phyloP scores from a whole-genome alignment of 2,888 invertebrate species.

The Drosophila colorata region DNA sequence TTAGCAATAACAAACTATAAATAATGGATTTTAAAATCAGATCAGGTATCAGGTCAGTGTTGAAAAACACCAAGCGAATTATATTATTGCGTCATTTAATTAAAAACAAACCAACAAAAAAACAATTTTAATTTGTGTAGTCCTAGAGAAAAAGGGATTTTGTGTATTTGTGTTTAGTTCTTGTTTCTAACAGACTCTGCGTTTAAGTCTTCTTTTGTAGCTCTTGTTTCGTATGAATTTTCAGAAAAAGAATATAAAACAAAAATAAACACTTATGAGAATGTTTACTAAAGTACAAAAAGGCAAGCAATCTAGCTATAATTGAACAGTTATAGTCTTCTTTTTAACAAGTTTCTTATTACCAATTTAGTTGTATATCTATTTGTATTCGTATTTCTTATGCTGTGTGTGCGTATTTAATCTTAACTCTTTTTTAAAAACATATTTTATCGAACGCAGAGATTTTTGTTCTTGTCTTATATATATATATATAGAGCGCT shows the following conservation, averaged over 20 bases:
- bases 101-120: background rate
- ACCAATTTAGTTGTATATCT: constrained; percentile 16
- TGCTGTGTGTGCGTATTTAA: constrained; percentile 13
- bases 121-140: constrained; percentile 16
- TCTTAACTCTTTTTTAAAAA: constrained; percentile 1
- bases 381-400: constrained; percentile 2
- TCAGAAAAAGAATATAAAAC: background rate
- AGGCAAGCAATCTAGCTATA: constrained; percentile 70
- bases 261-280: constrained; percentile 23
- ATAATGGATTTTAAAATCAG: constrained; percentile 51
- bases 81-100: too few relatives aligned
- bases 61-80: constrained; percentile 28
- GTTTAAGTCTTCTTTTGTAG: constrained; percentile 14
- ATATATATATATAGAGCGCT: constrained; percentile 8
- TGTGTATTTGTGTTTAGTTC: background rate
- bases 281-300: constrained; percentile 72
- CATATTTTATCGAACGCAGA: constrained; percentile 37
- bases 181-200: constrained; percentile 27
- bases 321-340: constrained; percentile 53
- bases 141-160: background rate
- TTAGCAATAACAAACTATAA: constrained; percentile 39
- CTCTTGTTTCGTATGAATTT: constrained; percentile 11
- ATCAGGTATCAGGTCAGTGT: constrained; percentile 48
- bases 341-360: constrained; percentile 40
- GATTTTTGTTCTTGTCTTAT: constrained; percentile 31